Percentiles rank a stretch among this genome's conserved stretches.
Conservation (phyloP, 2,797 vertebrate species). For the Phaenicophaeus curvirostris region DNA sequence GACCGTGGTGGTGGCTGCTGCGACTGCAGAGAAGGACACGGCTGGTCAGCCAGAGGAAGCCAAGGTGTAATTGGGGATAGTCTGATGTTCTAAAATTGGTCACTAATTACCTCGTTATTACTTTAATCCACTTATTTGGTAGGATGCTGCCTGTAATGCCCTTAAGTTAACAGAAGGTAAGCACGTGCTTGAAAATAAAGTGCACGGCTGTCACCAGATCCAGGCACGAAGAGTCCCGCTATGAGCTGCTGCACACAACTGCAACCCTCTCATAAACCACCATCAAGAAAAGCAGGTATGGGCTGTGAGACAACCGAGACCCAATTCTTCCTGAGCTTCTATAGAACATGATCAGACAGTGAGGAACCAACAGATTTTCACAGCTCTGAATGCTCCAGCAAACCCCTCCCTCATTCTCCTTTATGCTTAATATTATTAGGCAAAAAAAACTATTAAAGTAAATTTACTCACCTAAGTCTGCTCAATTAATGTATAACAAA, state of each 20-base stretch:
- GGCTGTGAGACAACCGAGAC: neutral
- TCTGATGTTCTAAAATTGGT: neutral
- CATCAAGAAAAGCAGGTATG: fast-evolving
- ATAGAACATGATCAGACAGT: neutral
- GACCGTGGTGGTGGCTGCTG: neutral
- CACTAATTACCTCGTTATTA: neutral
- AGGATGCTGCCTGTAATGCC: neutral
- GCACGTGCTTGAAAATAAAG: neutral
- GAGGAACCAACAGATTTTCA: neutral
- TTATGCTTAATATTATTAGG: neutral
- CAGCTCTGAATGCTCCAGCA: neutral
- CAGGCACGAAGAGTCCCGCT: neutral
- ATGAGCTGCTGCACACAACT: fast-evolving
- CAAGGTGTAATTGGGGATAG: neutral
- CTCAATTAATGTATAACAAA: constrained; percentile 45
- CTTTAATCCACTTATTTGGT: neutral
- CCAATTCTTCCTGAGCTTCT: neutral
- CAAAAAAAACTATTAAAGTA: neutral
- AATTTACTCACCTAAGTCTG: constrained; percentile 34
- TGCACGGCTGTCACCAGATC: neutral
- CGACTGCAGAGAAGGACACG: neutral
- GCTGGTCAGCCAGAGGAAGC: neutral
- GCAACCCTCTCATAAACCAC: neutral
- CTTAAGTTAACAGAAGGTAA: neutral
- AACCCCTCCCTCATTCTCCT: neutral